A percentile compares a stretch with the other conserved stretches of the same genome.
Evolutionary conservation across 2,113 vertebrate genomes (phyloP).

Genomic region (Myanophis thanlyinensis): DNA sequence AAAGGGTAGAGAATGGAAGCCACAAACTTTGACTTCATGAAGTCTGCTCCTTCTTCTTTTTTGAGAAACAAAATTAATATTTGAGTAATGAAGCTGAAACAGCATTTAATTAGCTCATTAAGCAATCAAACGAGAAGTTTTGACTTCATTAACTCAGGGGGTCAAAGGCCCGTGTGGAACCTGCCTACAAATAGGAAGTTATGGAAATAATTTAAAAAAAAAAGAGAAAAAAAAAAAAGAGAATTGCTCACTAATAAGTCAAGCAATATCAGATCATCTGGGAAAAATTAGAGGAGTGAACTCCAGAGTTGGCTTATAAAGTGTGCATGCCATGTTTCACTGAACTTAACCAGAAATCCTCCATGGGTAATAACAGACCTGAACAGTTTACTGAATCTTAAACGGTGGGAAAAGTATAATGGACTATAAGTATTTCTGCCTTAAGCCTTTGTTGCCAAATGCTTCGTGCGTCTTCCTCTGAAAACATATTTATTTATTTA

Average conservation of each 20-base stretch:
- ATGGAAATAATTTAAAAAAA: not conserved
- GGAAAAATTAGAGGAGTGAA: not conserved
- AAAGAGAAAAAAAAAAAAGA: not conserved
- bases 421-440: not conserved
- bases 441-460: not conserved
- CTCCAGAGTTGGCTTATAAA: slow-evolving; percentile 17
- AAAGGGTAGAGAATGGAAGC: not conserved
- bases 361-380: not conserved
- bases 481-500: not conserved
- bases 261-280: not conserved
- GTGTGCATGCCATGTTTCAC: not conserved
- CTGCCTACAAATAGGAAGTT: not conserved
- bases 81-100: slow-evolving; percentile 22
- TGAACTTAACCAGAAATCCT: not conserved
- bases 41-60: not conserved
- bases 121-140: slow-evolving; percentile 15
- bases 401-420: not conserved
- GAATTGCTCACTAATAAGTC: slow-evolving; percentile 1
- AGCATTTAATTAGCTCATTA: slow-evolving; percentile 25
- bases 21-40: slow-evolving; percentile 25
- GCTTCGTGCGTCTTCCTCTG: not conserved
- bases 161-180: not conserved
- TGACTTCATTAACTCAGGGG: slow-evolving; percentile 16
- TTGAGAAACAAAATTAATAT: slow-evolving; percentile 11
- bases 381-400: not conserved